These are phyloP conservation scores for Chrysotoxum bicinctum DNA, from an alignment of 2,888 invertebrate genomes.

Conservation along the genomic window DNA sequence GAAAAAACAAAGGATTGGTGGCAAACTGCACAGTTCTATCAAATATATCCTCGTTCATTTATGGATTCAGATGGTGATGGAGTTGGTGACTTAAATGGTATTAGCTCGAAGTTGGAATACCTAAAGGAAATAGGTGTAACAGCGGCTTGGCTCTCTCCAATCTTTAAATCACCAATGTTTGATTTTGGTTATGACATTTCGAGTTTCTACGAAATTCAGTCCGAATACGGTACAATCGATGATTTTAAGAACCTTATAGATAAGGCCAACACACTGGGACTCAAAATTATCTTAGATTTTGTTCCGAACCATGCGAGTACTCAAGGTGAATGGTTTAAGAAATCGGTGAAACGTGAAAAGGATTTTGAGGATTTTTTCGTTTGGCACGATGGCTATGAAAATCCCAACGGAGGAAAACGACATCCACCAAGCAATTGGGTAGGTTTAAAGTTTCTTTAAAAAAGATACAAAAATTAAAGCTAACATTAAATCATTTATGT, in stretches of 20 bases:
- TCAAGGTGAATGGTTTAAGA: constrained; percentile 85
- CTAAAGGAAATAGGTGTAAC: constrained; percentile 83
- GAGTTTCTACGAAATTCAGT: constrained; percentile 83
- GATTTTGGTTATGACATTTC: constrained; percentile 87
- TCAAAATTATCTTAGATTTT: constrained; percentile 85
- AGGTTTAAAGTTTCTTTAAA: constrained; percentile 23
- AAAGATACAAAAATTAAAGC: background rate
- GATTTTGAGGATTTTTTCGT: constrained; percentile 87
- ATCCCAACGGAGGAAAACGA: constrained; percentile 71
- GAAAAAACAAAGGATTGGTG: constrained; percentile 74
- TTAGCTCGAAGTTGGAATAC: constrained; percentile 83
- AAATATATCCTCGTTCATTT: constrained; percentile 90
- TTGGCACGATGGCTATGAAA: constrained; percentile 82
- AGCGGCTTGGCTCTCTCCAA: constrained; percentile 85
- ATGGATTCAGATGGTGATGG: constrained; percentile 90
- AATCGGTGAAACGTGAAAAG: constrained; percentile 83
- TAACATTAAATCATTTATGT: background rate
- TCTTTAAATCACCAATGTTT: constrained; percentile 85
- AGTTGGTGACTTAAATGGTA: constrained; percentile 84
- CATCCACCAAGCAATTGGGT: constrained; percentile 83
- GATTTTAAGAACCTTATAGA: constrained; percentile 83
- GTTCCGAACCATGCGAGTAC: constrained; percentile 84
- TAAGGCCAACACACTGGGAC: constrained; percentile 79
- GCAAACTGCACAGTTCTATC: constrained; percentile 84
- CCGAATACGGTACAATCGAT: constrained; percentile 83